phyloP scores from a whole-genome alignment of 2,888 invertebrate species.

The Scelioninae gen. 1 region DNA sequence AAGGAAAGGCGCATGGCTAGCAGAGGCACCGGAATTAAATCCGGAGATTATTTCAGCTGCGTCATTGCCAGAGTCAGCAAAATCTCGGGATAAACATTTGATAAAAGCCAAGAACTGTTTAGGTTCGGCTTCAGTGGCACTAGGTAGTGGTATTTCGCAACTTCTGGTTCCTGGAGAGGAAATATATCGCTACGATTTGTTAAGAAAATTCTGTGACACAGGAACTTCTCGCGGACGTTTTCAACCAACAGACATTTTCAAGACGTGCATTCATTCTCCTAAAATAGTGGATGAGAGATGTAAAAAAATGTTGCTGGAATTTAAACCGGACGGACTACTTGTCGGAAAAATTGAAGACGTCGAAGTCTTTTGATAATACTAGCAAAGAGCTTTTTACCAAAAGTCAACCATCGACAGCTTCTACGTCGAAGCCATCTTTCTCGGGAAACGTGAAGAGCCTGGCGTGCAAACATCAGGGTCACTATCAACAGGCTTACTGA shows the following conservation, averaged over 20 bases:
- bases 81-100: not conserved
- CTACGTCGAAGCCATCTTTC: not conserved
- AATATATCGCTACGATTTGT: not conserved
- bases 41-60: not conserved
- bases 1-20: not conserved
- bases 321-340: not conserved
- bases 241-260: not conserved
- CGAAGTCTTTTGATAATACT: not conserved
- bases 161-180: not conserved
- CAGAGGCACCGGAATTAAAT: not conserved
- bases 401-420: not conserved
- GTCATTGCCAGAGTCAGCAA: not conserved
- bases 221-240: not conserved
- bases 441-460: slow-evolving; percentile 6
- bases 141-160: not conserved
- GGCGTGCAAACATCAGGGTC: slow-evolving; percentile 2
- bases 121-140: not conserved
- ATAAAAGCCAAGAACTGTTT: not conserved
- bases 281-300: slow-evolving; percentile 5
- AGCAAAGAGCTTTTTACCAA: not conserved
- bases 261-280: not conserved
- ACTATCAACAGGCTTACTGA: not conserved
- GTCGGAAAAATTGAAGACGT: not conserved
- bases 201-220: not conserved
- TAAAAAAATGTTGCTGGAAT: slow-evolving; percentile 1